Conservation (phyloP, 2,888 invertebrate genomes). For the Mythimna loreyi region DNA sequence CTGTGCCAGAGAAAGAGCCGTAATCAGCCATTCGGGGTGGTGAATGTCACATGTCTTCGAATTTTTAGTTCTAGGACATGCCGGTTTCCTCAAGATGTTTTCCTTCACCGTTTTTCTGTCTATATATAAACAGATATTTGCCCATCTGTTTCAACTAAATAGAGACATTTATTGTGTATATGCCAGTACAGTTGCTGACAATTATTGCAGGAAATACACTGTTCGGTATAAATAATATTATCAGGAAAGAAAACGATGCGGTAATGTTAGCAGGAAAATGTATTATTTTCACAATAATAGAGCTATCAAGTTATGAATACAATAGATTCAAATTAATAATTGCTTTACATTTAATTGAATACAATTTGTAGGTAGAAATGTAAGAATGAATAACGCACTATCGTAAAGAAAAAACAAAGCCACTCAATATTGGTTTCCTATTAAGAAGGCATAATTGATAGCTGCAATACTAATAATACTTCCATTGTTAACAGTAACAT, state of each 20-base stretch:
- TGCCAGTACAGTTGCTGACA: background rate
- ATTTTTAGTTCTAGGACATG: too few relatives aligned
- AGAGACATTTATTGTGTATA: background rate
- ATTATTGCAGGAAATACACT: background rate
- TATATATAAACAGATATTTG: too few relatives aligned
- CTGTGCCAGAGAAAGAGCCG: too few relatives aligned
- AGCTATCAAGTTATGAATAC: background rate
- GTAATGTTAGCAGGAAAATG: constrained; percentile 3
- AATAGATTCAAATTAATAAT: background rate
- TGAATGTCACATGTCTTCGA: too few relatives aligned
- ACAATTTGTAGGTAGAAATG: background rate
- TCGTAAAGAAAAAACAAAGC: background rate
- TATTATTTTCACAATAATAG: background rate
- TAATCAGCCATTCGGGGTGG: too few relatives aligned
- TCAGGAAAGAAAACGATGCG: background rate
- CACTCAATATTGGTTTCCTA: constrained; percentile 1
- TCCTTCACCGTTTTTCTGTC: too few relatives aligned
- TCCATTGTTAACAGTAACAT: background rate
- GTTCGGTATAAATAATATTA: background rate
- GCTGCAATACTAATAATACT: background rate
- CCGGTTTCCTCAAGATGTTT: too few relatives aligned
- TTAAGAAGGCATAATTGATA: constrained; percentile 2
- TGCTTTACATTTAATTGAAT: background rate
- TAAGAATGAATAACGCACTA: background rate
- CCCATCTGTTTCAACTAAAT: background rate